Conservation (phyloP, 1,140 invertebrate species). For the Euglossa dilemma region DNA sequence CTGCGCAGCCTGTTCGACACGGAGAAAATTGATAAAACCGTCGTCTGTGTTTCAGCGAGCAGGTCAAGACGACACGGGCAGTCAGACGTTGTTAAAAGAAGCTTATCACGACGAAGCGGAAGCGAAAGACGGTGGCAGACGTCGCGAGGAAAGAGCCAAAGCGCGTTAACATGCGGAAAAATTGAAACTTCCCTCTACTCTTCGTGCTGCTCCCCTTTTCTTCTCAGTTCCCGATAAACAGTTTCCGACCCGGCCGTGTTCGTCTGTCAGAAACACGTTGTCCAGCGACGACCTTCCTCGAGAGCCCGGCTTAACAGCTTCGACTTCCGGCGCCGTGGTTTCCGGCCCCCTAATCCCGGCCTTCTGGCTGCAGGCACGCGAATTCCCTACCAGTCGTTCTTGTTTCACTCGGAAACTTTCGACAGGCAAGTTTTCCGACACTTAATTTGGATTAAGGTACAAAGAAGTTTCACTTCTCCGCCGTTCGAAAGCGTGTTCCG, state of each 20-base stretch:
- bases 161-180: neutral
- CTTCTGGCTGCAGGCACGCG: neutral
- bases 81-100: slow-evolving; percentile 37
- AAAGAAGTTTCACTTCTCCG: no score
- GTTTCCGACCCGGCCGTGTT: neutral
- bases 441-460: no score
- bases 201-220: no score
- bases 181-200: neutral
- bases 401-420: no score
- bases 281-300: neutral
- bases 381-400: no score
- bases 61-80: slow-evolving; percentile 17
- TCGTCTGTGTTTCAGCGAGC: neutral
- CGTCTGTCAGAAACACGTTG: slow-evolving; percentile 3
- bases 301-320: neutral
- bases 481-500: no score
- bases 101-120: slow-evolving; percentile 29
- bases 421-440: no score
- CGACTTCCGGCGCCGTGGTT: neutral
- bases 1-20: neutral
- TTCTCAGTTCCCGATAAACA: neutral
- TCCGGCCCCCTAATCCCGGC: no score
- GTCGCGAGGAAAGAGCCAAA: neutral
- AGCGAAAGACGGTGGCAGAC: neutral
- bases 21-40: neutral